Evolutionary conservation across 1,140 invertebrate species (phyloP).

Genomic region (Laupala kohalensis): DNA sequence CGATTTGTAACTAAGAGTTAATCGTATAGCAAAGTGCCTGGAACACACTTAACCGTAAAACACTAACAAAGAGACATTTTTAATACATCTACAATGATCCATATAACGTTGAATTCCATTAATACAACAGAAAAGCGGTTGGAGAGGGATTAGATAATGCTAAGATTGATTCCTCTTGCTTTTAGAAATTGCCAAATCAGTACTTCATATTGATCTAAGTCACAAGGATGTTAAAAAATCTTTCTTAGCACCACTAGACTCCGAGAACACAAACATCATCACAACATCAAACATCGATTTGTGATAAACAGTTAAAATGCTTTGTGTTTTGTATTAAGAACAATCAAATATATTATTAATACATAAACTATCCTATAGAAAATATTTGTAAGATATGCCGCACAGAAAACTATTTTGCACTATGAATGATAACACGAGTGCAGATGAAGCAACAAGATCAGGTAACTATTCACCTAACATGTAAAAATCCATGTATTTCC

Average conservation of each 20-base stretch:
- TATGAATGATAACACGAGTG: background rate
- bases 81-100: no score
- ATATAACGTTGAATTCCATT: no score
- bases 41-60: no score
- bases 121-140: no score
- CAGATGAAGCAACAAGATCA: no score
- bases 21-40: no score
- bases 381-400: background rate
- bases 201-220: background rate
- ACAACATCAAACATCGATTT: background rate
- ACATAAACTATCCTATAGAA: background rate
- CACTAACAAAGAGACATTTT: no score
- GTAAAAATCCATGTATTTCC: no score
- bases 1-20: no score
- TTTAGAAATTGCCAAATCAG: background rate
- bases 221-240: constrained; percentile 5
- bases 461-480: no score
- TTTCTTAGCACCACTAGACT: constrained; percentile 1
- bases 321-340: background rate
- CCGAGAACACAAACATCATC: background rate
- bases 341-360: background rate
- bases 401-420: background rate
- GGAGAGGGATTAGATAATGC: no score
- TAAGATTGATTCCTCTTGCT: background rate
- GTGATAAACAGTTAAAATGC: background rate